Evolutionary conservation across 1,140 invertebrate species (phyloP), one percentile per base, ranked within the genome.

Genomic region (Pissodes strobi): DNA sequence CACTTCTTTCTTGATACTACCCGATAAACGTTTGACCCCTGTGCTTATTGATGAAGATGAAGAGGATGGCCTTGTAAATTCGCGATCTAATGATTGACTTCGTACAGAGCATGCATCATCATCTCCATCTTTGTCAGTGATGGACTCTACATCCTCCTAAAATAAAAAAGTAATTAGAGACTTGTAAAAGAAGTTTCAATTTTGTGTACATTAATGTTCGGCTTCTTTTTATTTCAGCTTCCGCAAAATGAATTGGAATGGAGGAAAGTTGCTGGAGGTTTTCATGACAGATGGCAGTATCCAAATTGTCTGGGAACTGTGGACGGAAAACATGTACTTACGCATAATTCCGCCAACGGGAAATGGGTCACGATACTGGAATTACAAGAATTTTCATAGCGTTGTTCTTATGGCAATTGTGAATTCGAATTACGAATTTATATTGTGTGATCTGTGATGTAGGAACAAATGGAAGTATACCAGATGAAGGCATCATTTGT

Each of bases 221-320:
- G n/a, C 6, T 34, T 8, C n/a, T 8, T 34, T 8, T 8, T 34
- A n/a, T 34, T 34, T 34, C n/a, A 34, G n/a, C 6, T 34, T 34
- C 30, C 30, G n/a, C 6, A 34, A n/a, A 34, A 6, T 34, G 6
- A 34, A 34, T 6, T 8, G n/a, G n/a, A 34, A n/a, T 34, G 30
- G 30, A 34, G n/a, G n/a, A 8, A 6, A 34, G n/a, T 34, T 34
- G 30, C 30, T n/a, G n/a, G 6, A n/a, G 30, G 30, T 8, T 34
- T 34, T n/a, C 6, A 46, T 80, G 76, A 72, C n/a, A n/a, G n/a
- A n/a, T n/a, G n/a, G n/a, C 71, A 77, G 61, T 79, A 80, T 66
- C 78, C 79, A 5, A 67, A 77, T 55, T 79, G 77, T 58, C 49
- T 79, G 17, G 76, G 78, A 3, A 71, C 78, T n/a, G 38, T 82